Evolutionary conservation across 1,140 invertebrate species (phyloP).

Genomic region (Drosophila pallidifrons): DNA sequence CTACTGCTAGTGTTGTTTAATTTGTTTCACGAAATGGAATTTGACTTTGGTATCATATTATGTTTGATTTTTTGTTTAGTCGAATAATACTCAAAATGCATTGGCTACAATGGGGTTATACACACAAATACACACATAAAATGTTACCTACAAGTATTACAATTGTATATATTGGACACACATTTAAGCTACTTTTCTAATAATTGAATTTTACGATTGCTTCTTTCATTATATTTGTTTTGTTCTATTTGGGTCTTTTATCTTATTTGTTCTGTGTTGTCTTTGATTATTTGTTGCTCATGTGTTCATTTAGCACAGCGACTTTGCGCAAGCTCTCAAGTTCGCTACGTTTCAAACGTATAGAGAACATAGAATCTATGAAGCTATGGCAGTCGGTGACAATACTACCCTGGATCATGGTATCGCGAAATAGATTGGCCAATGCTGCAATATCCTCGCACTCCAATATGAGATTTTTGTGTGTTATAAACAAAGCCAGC

Average conservation of each 20-base stretch:
- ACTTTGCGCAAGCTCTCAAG: slow-evolving; percentile 87
- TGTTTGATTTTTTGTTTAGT: slow-evolving; percentile 23
- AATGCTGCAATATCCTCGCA: slow-evolving; percentile 90
- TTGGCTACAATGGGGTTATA: slow-evolving; percentile 63
- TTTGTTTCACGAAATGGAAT: slow-evolving; percentile 44
- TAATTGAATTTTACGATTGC: slow-evolving; percentile 82
- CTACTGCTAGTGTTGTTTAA: slow-evolving; percentile 44
- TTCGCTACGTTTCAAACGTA: slow-evolving; percentile 87
- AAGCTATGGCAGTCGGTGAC: slow-evolving; percentile 92
- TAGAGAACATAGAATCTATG: slow-evolving; percentile 90
- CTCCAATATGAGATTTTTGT: slow-evolving; percentile 88
- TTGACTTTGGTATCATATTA: slow-evolving; percentile 68
- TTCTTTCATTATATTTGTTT: slow-evolving; percentile 62
- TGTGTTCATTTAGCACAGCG: slow-evolving; percentile 76
- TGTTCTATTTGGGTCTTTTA: slow-evolving; percentile 50
- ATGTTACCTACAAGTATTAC: slow-evolving; percentile 51
- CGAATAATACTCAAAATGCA: slow-evolving; percentile 71
- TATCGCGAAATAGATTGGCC: slow-evolving; percentile 89
- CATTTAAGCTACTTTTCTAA: slow-evolving; percentile 72
- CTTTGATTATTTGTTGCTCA: slow-evolving; percentile 42
- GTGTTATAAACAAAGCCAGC: slow-evolving; percentile 90
- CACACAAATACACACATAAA: slow-evolving; percentile 46
- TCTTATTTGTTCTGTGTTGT: slow-evolving; percentile 33
- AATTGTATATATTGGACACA: slow-evolving; percentile 62
- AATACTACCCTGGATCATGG: slow-evolving; percentile 88